Base-by-base conservation (phyloP, 2,888 invertebrate genomes). In the Dasypogon diadema region DNA sequence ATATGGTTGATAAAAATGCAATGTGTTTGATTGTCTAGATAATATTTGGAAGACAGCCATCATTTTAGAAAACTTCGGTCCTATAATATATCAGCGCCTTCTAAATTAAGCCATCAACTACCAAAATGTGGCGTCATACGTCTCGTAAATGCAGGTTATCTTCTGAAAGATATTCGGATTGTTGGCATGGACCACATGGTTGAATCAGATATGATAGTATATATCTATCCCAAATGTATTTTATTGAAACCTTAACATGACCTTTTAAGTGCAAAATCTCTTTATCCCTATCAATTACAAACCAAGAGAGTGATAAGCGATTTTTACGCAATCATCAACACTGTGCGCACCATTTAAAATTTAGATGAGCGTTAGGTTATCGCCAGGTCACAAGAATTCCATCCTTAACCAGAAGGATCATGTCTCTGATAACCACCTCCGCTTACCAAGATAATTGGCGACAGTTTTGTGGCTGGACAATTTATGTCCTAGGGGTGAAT, bases 261-360 rank as follows among this genome's bases (percentile, higher is more conserved):
- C 22, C 65, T 65, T 65, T 68, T 76, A 77, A 77, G 77, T 77
- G 77, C 77, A 75, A 75, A 77, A 75, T 56, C 77, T 30, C 56
- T 63, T 77, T 54, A 56, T 24, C 12, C 42, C 75, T 77, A 77
- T 77, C 77, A 63, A 37, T 75, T 75, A 77, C 77, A 77, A 58
- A 74, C 24, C 60, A 48, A 58, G 16, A 12, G 2, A 48, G n/a
- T 74, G 76, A 76, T 76, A 76, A 74, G 70, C 58, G 5, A 12
- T 56, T 56, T 56, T 14, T 26, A 26, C 56, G 12, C 16, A 8
- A 16, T 56, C 14, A 5, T 24, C 24, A 54, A 54, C 24, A 70
- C 48, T n/a, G 48, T 21, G 24, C 24, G 37, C 18, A 6, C n/a
- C 30, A 34, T 26, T 34, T 30, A 30, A 56, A 56, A 56, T 51